A percentile compares a stretch with the other conserved stretches of the same genome.
Evolutionary conservation across 2,888 invertebrate species (phyloP).

Genomic region (Harpagoxenus sublaevis): DNA sequence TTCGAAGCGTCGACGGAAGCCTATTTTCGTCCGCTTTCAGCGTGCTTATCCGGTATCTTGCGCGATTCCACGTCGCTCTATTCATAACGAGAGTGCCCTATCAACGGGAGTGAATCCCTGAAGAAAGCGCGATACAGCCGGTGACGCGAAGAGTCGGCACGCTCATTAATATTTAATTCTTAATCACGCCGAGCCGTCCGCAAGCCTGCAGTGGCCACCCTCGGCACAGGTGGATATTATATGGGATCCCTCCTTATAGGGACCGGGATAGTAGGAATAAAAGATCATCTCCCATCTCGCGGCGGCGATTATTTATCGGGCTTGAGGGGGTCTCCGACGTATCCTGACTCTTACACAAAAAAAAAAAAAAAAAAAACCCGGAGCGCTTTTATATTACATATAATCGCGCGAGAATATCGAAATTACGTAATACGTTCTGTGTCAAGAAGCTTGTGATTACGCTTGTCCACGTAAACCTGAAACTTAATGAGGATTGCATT

Average conservation of each 20-base stretch:
- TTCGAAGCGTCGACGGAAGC: slow-evolving; percentile 15
- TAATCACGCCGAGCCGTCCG: slow-evolving; percentile 65
- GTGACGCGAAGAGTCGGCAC: not conserved
- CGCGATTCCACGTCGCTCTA: slow-evolving; percentile 48
- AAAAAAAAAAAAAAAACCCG: too few relatives aligned
- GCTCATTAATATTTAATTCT: slow-evolving; percentile 74
- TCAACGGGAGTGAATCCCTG: slow-evolving; percentile 55
- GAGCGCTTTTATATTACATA: not conserved
- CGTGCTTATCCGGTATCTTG: slow-evolving; percentile 34
- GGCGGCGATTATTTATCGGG: slow-evolving; percentile 55
- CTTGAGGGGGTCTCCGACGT: not conserved
- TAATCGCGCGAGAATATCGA: not conserved
- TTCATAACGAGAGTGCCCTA: slow-evolving; percentile 56
- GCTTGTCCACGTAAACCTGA: not conserved
- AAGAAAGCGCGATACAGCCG: slow-evolving; percentile 29
- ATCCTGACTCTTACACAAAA: not conserved
- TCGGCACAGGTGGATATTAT: not conserved
- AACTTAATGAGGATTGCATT: not conserved
- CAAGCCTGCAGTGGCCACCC: not conserved
- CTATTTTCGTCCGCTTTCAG: slow-evolving; percentile 65
- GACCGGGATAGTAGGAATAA: not conserved
- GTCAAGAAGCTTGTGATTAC: not conserved
- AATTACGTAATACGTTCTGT: not conserved
- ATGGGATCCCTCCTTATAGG: not conserved
- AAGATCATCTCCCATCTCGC: slow-evolving; percentile 16